A percentile compares a stretch with the other conserved stretches of the same genome.
Evolutionary conservation across 2,113 vertebrate species (phyloP).

Genomic region (Echinops telfairi): DNA sequence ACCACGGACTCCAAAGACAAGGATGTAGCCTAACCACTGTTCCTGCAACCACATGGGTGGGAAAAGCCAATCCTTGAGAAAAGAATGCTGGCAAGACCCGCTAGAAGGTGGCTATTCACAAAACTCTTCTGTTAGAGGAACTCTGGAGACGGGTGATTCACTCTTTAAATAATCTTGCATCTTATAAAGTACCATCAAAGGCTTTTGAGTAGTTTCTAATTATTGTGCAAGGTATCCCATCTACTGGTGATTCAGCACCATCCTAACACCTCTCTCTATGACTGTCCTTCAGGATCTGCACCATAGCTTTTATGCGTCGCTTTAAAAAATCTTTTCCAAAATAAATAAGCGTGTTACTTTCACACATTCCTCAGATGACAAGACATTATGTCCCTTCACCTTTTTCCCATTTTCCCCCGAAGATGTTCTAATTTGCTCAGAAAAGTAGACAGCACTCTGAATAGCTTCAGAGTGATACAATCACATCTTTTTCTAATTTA

Average conservation of each 20-base stretch:
- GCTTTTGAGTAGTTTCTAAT: conserved; percentile 32
- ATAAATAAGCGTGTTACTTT: not conserved
- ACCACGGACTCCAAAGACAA: not conserved
- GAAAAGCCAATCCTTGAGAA: not conserved
- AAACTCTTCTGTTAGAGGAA: not conserved
- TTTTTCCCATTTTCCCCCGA: not conserved
- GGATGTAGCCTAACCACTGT: not conserved
- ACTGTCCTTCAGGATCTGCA: not conserved
- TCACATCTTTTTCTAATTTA: not conserved
- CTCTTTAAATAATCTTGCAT: conserved; percentile 23
- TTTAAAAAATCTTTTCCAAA: not conserved
- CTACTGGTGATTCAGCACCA: not conserved
- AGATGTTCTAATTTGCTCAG: not conserved
- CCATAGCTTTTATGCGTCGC: not conserved
- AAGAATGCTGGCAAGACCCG: not conserved
- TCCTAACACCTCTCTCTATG: not conserved
- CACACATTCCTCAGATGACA: not conserved
- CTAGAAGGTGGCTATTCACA: not conserved
- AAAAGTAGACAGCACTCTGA: not conserved
- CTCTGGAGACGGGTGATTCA: not conserved
- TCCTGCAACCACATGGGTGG: not conserved
- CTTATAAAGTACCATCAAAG: not conserved
- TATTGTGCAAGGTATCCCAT: not conserved
- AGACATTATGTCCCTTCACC: not conserved
- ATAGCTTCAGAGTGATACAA: not conserved